phyloP scores from a whole-genome alignment of 2,888 invertebrate genomes.

The Sesia apiformis region DNA sequence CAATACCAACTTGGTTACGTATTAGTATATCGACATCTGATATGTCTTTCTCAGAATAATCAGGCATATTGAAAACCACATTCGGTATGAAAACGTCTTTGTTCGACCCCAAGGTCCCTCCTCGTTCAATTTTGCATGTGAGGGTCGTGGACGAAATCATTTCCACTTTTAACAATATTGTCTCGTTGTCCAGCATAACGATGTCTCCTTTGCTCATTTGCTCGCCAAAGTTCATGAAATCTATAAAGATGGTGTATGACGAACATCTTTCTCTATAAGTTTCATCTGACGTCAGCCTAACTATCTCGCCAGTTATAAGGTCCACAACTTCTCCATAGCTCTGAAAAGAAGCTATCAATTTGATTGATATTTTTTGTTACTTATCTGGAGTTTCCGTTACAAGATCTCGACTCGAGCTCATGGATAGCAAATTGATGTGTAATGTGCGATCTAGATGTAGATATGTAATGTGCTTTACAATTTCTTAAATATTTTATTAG shows the following conservation, averaged over 20 bases:
- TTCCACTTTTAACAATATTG: constrained; percentile 82
- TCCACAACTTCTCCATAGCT: constrained; percentile 45
- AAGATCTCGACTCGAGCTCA: too few species aligned
- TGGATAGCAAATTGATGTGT: too few species aligned
- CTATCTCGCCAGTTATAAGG: constrained; percentile 51
- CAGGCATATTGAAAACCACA: constrained; percentile 49
- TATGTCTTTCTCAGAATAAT: constrained; percentile 48
- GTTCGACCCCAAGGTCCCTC: constrained; percentile 49
- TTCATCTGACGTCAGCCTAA: constrained; percentile 71
- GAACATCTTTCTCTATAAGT: constrained; percentile 72
- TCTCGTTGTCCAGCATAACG: constrained; percentile 78
- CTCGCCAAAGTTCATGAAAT: constrained; percentile 66
- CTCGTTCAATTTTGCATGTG: constrained; percentile 54
- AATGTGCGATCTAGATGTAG: too few species aligned
- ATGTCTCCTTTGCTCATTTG: constrained; percentile 63
- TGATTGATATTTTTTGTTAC: background rate
- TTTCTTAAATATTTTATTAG: too few species aligned
- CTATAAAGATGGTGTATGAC: constrained; percentile 69
- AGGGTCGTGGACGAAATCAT: constrained; percentile 51
- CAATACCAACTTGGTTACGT: constrained; percentile 40
- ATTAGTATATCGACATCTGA: constrained; percentile 42
- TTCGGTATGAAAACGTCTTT: constrained; percentile 60
- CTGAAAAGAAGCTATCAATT: constrained; percentile 24
- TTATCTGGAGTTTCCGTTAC: too few species aligned
- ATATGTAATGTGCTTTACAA: too few species aligned